phyloP scores from a whole-genome alignment of 2,888 invertebrate genomes.

The Cataglyphis livida region DNA sequence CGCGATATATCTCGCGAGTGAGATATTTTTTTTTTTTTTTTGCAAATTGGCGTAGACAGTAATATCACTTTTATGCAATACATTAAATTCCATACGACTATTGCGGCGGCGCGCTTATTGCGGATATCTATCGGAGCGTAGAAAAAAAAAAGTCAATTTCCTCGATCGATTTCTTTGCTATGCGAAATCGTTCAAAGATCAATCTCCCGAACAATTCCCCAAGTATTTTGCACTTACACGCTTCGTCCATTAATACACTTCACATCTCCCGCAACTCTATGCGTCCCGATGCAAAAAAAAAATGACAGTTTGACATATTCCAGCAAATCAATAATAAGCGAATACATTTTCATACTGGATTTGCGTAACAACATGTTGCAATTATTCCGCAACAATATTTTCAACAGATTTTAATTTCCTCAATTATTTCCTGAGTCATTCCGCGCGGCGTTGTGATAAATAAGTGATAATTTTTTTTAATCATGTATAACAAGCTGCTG shows the following conservation, averaged over 20 bases:
- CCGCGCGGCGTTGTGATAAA: not conserved
- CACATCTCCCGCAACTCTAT: slow-evolving; percentile 19
- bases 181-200: slow-evolving; percentile 36
- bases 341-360: slow-evolving; percentile 25
- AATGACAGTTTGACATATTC: slow-evolving; percentile 42
- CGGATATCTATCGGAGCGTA: slow-evolving; percentile 49
- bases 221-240: slow-evolving; percentile 50
- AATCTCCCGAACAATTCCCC: slow-evolving; percentile 47
- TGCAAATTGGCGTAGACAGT: slow-evolving; percentile 31
- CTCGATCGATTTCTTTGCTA: slow-evolving; percentile 49
- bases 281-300: slow-evolving; percentile 6
- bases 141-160: slow-evolving; percentile 50
- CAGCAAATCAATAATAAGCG: slow-evolving; percentile 43
- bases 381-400: slow-evolving; percentile 39
- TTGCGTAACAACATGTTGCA: slow-evolving; percentile 45
- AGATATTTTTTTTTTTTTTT: slow-evolving; percentile 7
- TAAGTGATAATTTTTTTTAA: slow-evolving; percentile 14
- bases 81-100: slow-evolving; percentile 47
- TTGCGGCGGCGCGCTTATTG: slow-evolving; percentile 44
- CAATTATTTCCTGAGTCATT: slow-evolving; percentile 46
- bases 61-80: slow-evolving; percentile 45
- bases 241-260: slow-evolving; percentile 51
- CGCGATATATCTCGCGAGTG: slow-evolving; percentile 24
- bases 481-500: not conserved
- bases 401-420: slow-evolving; percentile 43